phyloP scores from a whole-genome alignment of 1,140 invertebrate genomes.

The Amyelois transitella region DNA sequence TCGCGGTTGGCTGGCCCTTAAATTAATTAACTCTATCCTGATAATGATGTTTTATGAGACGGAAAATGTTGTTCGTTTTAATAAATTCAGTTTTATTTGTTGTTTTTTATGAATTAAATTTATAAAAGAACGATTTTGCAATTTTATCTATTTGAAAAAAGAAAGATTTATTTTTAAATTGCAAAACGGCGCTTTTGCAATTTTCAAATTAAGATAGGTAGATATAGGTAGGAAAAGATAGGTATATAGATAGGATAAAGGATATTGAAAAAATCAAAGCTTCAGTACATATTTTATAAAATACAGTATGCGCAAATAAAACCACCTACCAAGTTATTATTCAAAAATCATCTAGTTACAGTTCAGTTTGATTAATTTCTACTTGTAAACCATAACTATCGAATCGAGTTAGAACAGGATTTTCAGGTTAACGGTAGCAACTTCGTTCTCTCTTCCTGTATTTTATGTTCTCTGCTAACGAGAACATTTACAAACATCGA shows the following conservation, averaged over 20 bases:
- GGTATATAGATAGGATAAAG: too few species aligned
- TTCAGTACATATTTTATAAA: too few species aligned
- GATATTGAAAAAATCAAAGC: too few species aligned
- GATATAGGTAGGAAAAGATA: too few species aligned
- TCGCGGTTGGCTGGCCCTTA: conserved; percentile 38
- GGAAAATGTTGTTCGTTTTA: background rate
- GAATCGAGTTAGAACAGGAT: too few species aligned
- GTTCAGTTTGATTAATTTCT: background rate
- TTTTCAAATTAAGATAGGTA: too few species aligned
- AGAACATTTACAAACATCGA: background rate
- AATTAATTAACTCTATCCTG: conserved; percentile 30
- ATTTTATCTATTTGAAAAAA: too few species aligned
- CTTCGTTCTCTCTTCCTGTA: background rate
- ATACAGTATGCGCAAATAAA: too few species aligned
- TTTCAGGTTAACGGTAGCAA: background rate
- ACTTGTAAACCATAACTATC: background rate
- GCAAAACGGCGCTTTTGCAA: too few species aligned
- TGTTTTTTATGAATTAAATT: background rate
- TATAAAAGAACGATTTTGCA: background rate
- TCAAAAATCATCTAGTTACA: too few species aligned
- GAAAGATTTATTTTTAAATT: background rate
- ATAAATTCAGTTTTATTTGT: background rate
- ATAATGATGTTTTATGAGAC: conserved; percentile 7
- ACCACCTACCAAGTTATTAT: too few species aligned
- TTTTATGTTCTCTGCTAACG: background rate